A percentile compares a stretch with the other conserved stretches of the same genome.
Evolutionary conservation across 2,888 invertebrate species (phyloP).

Genomic region (Aethes cnicana): DNA sequence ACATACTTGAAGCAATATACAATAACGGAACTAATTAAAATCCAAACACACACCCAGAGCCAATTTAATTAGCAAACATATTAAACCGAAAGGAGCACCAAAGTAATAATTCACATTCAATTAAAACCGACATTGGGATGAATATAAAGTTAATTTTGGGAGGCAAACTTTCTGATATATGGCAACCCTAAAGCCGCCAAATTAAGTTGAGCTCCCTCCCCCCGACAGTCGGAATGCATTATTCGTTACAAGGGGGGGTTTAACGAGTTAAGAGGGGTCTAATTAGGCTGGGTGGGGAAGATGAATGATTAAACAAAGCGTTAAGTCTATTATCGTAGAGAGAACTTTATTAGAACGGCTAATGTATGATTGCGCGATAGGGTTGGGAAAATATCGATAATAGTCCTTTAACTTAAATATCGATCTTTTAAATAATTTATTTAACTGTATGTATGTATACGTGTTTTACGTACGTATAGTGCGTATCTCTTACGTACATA

Average conservation of each 20-base stretch:
- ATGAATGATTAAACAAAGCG: slow-evolving; percentile 80
- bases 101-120: slow-evolving; percentile 60
- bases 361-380: slow-evolving; percentile 54
- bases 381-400: slow-evolving; percentile 36
- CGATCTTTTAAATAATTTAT: no score
- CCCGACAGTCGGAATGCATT: slow-evolving; percentile 43
- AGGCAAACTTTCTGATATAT: slow-evolving; percentile 73
- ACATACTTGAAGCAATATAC: no score
- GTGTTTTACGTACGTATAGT: no score
- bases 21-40: slow-evolving; percentile 15
- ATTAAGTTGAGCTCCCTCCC: slow-evolving; percentile 44
- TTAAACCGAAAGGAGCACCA: slow-evolving; percentile 42
- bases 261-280: slow-evolving; percentile 55
- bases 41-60: slow-evolving; percentile 13
- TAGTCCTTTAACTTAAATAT: background rate
- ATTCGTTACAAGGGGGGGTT: slow-evolving; percentile 51
- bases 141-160: slow-evolving; percentile 67
- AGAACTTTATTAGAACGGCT: slow-evolving; percentile 79
- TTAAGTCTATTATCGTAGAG: slow-evolving; percentile 78
- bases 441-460: no score
- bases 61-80: slow-evolving; percentile 20
- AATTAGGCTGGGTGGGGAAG: slow-evolving; percentile 60
- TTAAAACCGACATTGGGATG: slow-evolving; percentile 63
- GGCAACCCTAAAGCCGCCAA: slow-evolving; percentile 53
- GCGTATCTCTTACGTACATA: no score